Conservation (phyloP, 2,888 invertebrate species). For the Aleiodes alternator region DNA sequence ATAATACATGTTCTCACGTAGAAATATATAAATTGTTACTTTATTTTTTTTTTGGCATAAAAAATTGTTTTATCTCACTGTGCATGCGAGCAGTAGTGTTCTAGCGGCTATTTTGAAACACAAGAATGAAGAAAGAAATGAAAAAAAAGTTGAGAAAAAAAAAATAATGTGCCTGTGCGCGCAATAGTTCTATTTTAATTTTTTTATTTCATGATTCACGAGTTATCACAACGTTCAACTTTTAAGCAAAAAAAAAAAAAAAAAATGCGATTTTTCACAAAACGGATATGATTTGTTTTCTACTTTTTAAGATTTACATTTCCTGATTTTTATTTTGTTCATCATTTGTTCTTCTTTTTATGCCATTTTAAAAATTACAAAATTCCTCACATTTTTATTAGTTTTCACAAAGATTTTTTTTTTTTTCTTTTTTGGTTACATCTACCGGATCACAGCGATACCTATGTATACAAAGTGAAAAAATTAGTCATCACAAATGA, state of each 20-base stretch:
- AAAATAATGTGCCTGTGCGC: slow-evolving; percentile 46
- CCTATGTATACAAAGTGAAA: slow-evolving; percentile 54
- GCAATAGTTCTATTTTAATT: slow-evolving; percentile 27
- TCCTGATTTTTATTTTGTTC: slow-evolving; percentile 39
- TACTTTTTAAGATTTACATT: slow-evolving; percentile 54
- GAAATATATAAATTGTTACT: slow-evolving; percentile 57
- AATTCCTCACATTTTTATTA: slow-evolving; percentile 51
- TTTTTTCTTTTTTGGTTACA: slow-evolving; percentile 55
- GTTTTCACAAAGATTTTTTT: slow-evolving; percentile 10
- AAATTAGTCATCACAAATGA: slow-evolving; percentile 54
- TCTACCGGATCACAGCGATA: slow-evolving; percentile 69
- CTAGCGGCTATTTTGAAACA: slow-evolving; percentile 41
- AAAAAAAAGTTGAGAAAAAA: slow-evolving; percentile 22
- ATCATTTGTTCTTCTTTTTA: not conserved
- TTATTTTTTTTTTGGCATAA: slow-evolving; percentile 16
- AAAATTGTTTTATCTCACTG: not conserved
- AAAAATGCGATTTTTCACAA: slow-evolving; percentile 31
- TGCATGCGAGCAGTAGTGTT: slow-evolving; percentile 10
- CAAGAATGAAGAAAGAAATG: slow-evolving; percentile 38
- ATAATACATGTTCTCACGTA: slow-evolving; percentile 47
- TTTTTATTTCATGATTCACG: slow-evolving; percentile 11
- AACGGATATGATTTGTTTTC: slow-evolving; percentile 53
- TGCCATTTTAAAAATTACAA: slow-evolving; percentile 56
- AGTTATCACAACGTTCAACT: slow-evolving; percentile 32
- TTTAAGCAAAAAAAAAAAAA: slow-evolving; percentile 49